Evolutionary conservation across 2,113 vertebrate genomes (phyloP).

Genomic region (Solea senegalensis): DNA sequence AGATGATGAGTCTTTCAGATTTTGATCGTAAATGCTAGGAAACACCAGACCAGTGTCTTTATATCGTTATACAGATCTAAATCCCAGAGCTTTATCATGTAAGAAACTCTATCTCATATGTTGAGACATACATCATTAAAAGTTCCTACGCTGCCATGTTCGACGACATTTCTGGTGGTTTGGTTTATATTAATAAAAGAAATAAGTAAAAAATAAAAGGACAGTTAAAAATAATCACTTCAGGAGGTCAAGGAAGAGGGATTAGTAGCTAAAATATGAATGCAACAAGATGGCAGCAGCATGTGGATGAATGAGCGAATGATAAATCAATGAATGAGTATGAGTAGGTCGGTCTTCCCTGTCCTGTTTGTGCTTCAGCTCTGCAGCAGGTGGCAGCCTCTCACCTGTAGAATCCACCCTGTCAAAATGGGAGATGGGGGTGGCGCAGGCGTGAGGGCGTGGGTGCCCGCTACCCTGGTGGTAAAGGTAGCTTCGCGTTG

Average conservation of each 20-base stretch:
- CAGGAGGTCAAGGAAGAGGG: background rate
- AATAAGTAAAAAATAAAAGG: background rate
- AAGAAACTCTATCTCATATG: too few species aligned
- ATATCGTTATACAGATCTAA: background rate
- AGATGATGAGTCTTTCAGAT: background rate
- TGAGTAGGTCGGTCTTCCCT: background rate
- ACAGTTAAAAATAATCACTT: background rate
- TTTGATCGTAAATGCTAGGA: background rate
- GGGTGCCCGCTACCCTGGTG: conserved; percentile 83
- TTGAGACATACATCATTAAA: too few species aligned
- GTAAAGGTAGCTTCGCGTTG: conserved; percentile 93
- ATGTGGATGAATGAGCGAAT: conserved; percentile 27
- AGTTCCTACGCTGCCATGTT: background rate
- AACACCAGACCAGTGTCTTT: background rate
- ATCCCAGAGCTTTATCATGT: too few species aligned
- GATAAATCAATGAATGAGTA: conserved; percentile 24
- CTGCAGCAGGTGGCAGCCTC: conserved; percentile 70
- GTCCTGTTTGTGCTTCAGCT: conserved; percentile 5
- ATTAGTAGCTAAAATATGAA: conserved; percentile 34
- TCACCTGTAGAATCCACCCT: conserved; percentile 97
- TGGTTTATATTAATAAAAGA: background rate
- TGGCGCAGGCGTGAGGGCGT: conserved; percentile 85
- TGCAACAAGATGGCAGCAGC: conserved; percentile 4
- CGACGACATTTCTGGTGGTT: background rate
- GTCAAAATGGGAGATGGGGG: conserved; percentile 93